Conservation (phyloP, 30 jellyfish, hydroid and myxozoan genomes). For the Haliclystus octoradiatus region DNA sequence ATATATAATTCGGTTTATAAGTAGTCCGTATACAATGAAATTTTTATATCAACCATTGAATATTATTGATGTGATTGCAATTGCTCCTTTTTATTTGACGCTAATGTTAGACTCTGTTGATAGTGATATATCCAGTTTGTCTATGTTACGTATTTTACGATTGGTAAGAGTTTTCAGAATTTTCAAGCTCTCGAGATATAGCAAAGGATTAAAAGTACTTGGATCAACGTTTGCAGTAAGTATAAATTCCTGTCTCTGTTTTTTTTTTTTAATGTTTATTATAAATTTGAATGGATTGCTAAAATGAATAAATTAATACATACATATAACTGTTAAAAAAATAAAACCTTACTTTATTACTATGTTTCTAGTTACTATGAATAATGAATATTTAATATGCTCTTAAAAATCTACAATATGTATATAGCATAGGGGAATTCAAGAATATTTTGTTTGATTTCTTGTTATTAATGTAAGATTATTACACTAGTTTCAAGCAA, state of each 20-base stretch:
- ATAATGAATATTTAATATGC: too few species aligned
- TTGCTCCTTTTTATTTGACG: slow-evolving; percentile 73
- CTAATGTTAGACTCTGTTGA: slow-evolving; percentile 34
- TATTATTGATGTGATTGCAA: slow-evolving; percentile 72
- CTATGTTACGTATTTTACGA: slow-evolving; percentile 80
- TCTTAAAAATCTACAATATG: too few species aligned
- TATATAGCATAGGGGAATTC: too few species aligned
- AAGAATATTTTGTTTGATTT: too few species aligned
- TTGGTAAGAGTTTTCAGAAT: slow-evolving; percentile 89
- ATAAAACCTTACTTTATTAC: too few species aligned
- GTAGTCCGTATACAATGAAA: slow-evolving; percentile 54
- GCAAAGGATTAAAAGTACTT: slow-evolving; percentile 78
- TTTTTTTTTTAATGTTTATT: too few species aligned
- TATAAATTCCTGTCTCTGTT: background rate
- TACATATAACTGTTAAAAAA: too few species aligned
- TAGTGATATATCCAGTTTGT: slow-evolving; percentile 61
- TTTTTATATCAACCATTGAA: slow-evolving; percentile 76
- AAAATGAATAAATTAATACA: too few species aligned
- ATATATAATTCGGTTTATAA: slow-evolving; percentile 41
- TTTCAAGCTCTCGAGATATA: slow-evolving; percentile 77
- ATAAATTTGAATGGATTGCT: too few species aligned
- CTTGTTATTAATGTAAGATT: too few species aligned
- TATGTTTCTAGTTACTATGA: too few species aligned
- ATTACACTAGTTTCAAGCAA: too few species aligned
- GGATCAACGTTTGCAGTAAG: slow-evolving; percentile 92